Percentiles rank a stretch among this genome's conserved stretches.
phyloP scores from a whole-genome alignment of 2,888 invertebrate genomes.

The Neuroscelio doddi region DNA sequence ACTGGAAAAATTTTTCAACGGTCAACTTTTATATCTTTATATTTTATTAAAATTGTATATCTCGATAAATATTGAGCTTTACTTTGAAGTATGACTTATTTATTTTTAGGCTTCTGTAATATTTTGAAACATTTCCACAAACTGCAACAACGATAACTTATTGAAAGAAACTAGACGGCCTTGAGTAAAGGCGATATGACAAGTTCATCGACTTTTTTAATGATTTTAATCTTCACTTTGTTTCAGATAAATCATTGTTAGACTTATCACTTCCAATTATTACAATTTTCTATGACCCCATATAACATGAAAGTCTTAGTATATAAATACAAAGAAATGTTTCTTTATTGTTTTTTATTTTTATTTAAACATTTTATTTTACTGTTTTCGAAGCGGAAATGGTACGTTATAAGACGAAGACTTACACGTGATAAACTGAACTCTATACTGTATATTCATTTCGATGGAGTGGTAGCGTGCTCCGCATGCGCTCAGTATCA shows the following conservation, averaged over 20 bases:
- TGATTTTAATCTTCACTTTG: background rate
- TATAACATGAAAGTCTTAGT: background rate
- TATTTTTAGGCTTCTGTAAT: background rate
- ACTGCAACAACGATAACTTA: background rate
- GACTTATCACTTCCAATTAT: background rate
- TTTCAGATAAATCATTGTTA: no score
- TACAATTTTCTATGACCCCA: background rate
- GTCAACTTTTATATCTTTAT: no score
- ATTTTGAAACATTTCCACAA: background rate
- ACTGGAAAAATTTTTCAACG: no score
- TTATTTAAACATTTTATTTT: no score
- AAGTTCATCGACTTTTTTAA: background rate
- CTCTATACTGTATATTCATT: conserved; percentile 15
- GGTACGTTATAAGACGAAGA: conserved; percentile 6
- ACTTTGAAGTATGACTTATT: no score
- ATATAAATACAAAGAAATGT: no score
- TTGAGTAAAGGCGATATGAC: background rate
- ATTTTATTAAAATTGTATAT: no score
- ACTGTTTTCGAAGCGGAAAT: conserved; percentile 4
- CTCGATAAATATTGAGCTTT: no score
- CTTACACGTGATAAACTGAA: conserved; percentile 19
- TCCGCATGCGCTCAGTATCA: conserved; percentile 36
- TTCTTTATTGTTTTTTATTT: no score
- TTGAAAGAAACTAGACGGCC: background rate
- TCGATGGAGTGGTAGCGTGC: conserved; percentile 29